Base-by-base conservation (phyloP, 1,140 invertebrate species). In the Patella vulgata region DNA sequence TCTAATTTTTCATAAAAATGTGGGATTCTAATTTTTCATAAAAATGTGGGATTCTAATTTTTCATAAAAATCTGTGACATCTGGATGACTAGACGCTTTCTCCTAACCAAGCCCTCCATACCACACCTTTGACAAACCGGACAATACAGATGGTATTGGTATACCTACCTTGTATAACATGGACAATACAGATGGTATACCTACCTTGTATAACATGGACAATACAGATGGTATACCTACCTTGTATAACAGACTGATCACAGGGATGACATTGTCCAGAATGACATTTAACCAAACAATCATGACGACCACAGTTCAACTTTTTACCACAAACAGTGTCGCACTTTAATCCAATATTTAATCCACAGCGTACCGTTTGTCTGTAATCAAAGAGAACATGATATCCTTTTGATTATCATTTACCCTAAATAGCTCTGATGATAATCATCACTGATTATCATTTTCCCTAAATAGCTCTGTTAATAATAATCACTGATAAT, bases 211-310 rank as follows among this genome's bases (percentile, higher is more conserved):
- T n/a, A n/a, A n/a, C n/a, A n/a, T n/a, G n/a, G n/a, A n/a, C n/a
- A n/a, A n/a, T n/a, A n/a, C n/a, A n/a, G n/a, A n/a, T n/a, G n/a
- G n/a, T n/a, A n/a, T n/a, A 42, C 61, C 72, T 53, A 78, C 81
- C 72, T 77, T 81, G 78, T 60, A 64, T 58, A 36, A 82, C 66
- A 3, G 66, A 57, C n/a, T 71, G 71, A 25, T 69, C 59, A 71
- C 84, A 85, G 19, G 75, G 69, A 3, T 64, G 63, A 73, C 84
- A 85, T 6, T 66, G 42, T 3, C 78, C 81, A 11, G 68, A 31
- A 58, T 85, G 84, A 67, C 84, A 85, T 3, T 78, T 55, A 46
- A 88, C 82, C 3, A 81, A 59, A 79, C 89, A 90, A 30, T 76
- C 63, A 63, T 85, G 84, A 36, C 72, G 59, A 0, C 73, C 75